Evolutionary conservation across 37 sponge, comb jelly and placozoan genomes (phyloP), one percentile per base, ranked within the genome.

Genomic region (Hormiphora californensis): DNA sequence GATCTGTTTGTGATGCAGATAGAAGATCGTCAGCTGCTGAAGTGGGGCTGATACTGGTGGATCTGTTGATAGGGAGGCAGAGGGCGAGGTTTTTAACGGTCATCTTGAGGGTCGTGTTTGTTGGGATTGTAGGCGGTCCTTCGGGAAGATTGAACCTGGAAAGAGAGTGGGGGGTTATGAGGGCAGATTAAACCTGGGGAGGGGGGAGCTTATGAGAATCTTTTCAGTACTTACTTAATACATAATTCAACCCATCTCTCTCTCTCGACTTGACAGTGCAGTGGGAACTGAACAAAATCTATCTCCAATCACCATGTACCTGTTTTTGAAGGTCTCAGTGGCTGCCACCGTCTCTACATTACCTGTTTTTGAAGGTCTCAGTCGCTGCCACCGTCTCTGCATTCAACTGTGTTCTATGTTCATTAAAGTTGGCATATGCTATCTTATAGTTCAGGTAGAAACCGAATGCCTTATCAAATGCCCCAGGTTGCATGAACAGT

Each of bases 401-500:
- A 46, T 73, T 73, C 39, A 73, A 46, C 46, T 73, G 40, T 28
- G 40, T 43, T 4, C 81, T 21, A n/a, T 73, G 46, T 4, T 73
- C 81, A 40, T 73, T 73, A 33, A 73, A 73, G 9, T 43, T 73
- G 27, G 81, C 32, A 30, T 73, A 73, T 22, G 81, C 81, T 27
- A n/a, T 32, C 46, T 73, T 73, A 46, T 36, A 73, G 81, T 73
- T 73, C 23, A 73, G 81, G 81, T 73, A 73, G 38, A 73, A 73
- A 1, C 40, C 46, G 44, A 73, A 46, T 4, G 81, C 81, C 38
- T 73, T 73, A 46, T 73, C 81, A 40, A 73, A 73, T 4, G 81
- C 81, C 40, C 81, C 81, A 30, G 81, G 81, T 28, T 73, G 81
- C 81, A 73, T 73, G 81, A 73, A 73, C 36, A 73, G 81, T 40